Base-by-base conservation (phyloP, 2,113 vertebrate species). In the Thomomys bottae region DNA sequence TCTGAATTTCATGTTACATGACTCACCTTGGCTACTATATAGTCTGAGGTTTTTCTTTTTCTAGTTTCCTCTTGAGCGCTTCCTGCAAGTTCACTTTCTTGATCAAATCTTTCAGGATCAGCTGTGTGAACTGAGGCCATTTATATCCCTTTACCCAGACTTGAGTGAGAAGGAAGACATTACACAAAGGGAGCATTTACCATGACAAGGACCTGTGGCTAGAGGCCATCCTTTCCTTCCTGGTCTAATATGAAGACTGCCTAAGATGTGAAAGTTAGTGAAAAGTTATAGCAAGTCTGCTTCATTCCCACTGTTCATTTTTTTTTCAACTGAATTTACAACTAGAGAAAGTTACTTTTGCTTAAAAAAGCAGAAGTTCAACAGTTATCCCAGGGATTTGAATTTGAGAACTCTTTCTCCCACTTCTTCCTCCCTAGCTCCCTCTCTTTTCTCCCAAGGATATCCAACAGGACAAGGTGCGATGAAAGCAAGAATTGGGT, bases 151-250 rank as follows among this genome's bases (percentile, higher is more conserved):
- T 32, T 76, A 34, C 28, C 26, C 23, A 71, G 24, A 66, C 64
- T 88, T 67, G 30, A 72, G 34, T 75, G 82, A 94, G 80, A 85
- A 93, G 94, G 84, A 95, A 96, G 81, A 75, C 1, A 20, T 2
- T 11, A 64, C 2, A 94, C 94, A 96, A 97, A 95, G 64, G 57
- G 67, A 71, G 59, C 94, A 87, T 97, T 97, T 88, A 91, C 30
- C 49, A 10, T 0, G 84, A 70, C 36, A 70, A 73, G 72, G 42
- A 34, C 76, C 67, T 63, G 2, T 87, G 84, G 67, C 95, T 73
- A 34, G 63, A 92, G 86, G 92, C 84, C 32, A 88, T 34, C 0
- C 14, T 42, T 88, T 88, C 86, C 84, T 95, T 94, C 88, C 63
- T 42, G 68, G 83, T 92, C 88, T 21, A 83, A 83, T 68, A 38